A percentile compares a stretch with the other conserved stretches of the same genome.
Evolutionary conservation across 1,140 invertebrate species (phyloP).

Genomic region (Bombus balteatus): DNA sequence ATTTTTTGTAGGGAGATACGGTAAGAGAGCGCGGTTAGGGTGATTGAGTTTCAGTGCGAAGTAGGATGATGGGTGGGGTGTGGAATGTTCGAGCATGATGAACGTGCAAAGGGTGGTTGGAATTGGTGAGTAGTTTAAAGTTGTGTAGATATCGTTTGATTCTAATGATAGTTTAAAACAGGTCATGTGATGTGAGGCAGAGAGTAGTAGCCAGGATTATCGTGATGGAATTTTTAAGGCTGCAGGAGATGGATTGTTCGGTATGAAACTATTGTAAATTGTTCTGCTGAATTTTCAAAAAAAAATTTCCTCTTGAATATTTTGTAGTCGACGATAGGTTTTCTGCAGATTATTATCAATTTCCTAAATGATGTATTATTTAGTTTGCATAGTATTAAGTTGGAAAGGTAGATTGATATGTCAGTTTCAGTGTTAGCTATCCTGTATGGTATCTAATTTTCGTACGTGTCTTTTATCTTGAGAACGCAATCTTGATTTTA

Average conservation of each 20-base stretch:
- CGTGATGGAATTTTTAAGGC: background rate
- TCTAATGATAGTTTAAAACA: background rate
- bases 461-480: background rate
- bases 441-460: background rate
- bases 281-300: background rate
- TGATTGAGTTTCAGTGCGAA: conserved; percentile 25
- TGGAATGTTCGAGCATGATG: conserved; percentile 8
- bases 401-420: too few relatives aligned
- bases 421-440: too few relatives aligned
- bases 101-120: background rate
- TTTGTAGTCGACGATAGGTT: background rate
- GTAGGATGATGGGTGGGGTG: background rate
- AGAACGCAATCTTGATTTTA: too few relatives aligned
- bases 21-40: background rate
- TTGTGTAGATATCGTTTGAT: background rate
- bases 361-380: too few relatives aligned
- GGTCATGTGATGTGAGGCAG: background rate
- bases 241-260: background rate
- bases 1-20: background rate
- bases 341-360: background rate
- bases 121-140: background rate
- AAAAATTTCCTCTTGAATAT: background rate
- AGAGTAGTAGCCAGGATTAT: background rate
- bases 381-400: too few relatives aligned
- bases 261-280: background rate